These are phyloP conservation scores for Mellivora capensis DNA, from an alignment of 2,113 vertebrate genomes.

Conservation along the genomic window DNA sequence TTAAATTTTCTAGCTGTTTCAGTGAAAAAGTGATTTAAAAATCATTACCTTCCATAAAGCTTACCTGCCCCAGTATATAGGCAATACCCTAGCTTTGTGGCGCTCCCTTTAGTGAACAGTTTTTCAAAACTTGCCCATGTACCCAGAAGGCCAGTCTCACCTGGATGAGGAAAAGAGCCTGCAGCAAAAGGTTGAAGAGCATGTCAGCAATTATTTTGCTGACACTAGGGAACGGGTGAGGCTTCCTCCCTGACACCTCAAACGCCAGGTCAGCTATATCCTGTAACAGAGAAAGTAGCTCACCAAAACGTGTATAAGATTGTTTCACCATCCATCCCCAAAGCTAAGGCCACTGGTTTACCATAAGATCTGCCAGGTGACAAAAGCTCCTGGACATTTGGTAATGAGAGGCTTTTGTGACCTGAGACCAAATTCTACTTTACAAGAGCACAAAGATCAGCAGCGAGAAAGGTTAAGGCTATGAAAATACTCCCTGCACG, in stretches of 20 bases:
- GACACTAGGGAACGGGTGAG: slow-evolving; percentile 95
- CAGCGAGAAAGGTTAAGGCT: not conserved
- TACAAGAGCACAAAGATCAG: not conserved
- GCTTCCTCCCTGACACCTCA: slow-evolving; percentile 95
- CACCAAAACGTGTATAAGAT: not conserved
- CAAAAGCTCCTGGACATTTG: not conserved
- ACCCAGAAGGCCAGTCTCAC: slow-evolving; percentile 77
- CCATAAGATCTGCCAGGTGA: not conserved
- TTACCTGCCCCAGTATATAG: not conserved
- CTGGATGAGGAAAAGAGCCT: slow-evolving; percentile 99
- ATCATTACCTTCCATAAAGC: not conserved
- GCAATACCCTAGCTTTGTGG: not conserved
- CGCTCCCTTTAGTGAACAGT: not conserved
- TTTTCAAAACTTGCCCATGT: not conserved
- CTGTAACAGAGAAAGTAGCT: slow-evolving; percentile 77
- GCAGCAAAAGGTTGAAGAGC: slow-evolving; percentile 96
- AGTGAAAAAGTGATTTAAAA: slow-evolving; percentile 1
- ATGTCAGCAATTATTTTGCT: slow-evolving; percentile 99
- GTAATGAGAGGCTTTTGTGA: not conserved
- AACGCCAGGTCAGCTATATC: slow-evolving; percentile 97
- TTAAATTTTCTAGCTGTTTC: slow-evolving; percentile 12
- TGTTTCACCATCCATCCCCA: not conserved
- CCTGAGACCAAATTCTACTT: not conserved
- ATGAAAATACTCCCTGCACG: not conserved
- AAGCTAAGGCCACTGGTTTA: not conserved